Base-by-base conservation (phyloP, 2,888 invertebrate species). In the Aleiodes leptofemur region DNA sequence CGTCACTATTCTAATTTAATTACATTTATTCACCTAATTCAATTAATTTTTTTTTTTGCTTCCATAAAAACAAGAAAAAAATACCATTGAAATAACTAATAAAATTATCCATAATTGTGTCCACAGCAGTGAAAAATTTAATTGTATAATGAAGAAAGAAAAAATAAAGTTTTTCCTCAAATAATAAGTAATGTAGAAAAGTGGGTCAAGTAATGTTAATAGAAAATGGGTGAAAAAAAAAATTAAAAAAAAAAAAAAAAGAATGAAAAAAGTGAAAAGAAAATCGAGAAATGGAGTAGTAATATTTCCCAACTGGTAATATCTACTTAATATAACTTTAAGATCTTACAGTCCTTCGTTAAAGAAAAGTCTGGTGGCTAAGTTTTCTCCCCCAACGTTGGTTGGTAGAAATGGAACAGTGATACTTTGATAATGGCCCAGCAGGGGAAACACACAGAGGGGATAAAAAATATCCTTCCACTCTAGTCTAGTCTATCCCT, bases 301-400 rank as follows among this genome's bases (percentile, higher is more conserved):
- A 14, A 16, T 13, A 61, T 38, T 59, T 38, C 14, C 61, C 72
- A 78, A 73, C 69, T 50, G 59, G 69, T 79, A 80, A 80, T 79
- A 77, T 55, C 77, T 64, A 77, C 76, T 80, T 79, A 76, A 80
- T 79, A 79, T 76, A 77, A 79, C 61, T 77, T 78, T 76, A 70
- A 78, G 68, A 61, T 77, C 53, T 66, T 51, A 1, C 38, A 53
- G 57, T 43, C 50, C 70, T 73, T 74, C 69, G 77, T 76, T 76
- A 78, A 73, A 74, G 68, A 77, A 79, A 75, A 78, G 73, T 74
- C 16, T 23, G 43, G 69, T 57, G 50, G 72, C 7, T 56, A 74
- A 75, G 70, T 76, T 76, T 71, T 69, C 48, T 53, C 59, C 23
- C 2, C 59, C 59, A 43, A 57, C 64, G 48, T 69, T 75, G 59